These are phyloP conservation scores for Puffinus mauretanicus DNA, from an alignment of 2,113 vertebrate genomes.

Conservation along the genomic window DNA sequence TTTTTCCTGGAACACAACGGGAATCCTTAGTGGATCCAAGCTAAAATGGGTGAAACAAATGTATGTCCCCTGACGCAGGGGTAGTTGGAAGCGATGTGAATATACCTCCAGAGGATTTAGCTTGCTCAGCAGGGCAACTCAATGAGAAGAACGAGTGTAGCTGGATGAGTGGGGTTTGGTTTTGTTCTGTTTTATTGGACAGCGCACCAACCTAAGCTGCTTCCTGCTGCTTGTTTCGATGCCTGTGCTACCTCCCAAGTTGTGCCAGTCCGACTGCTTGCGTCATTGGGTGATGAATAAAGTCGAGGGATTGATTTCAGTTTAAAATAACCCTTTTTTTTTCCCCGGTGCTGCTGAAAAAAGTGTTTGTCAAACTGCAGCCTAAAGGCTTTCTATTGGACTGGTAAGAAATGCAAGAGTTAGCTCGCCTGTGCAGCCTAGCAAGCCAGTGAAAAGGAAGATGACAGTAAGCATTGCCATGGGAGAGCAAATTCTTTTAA, in stretches of 20 bases:
- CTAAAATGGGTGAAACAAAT: not conserved
- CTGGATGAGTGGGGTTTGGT: not conserved
- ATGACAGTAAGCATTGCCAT: not conserved
- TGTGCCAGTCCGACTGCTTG: not conserved
- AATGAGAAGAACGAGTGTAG: not conserved
- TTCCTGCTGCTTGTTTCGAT: not conserved
- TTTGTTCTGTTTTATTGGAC: not conserved
- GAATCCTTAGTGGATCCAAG: not conserved
- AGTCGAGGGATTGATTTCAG: not conserved
- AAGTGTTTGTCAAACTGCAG: not conserved
- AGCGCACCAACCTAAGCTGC: not conserved
- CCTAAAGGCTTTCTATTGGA: not conserved
- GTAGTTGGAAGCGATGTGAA: not conserved
- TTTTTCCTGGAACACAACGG: not conserved
- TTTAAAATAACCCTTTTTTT: not conserved
- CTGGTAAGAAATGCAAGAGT: not conserved
- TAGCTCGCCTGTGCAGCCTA: not conserved
- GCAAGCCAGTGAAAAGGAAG: not conserved
- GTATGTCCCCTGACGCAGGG: fast-evolving
- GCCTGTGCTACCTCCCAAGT: not conserved
- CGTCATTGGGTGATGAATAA: not conserved
- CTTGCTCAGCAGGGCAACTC: not conserved
- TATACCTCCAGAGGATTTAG: not conserved
- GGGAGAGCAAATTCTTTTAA: not conserved
- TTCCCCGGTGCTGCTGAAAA: not conserved